phyloP scores from a whole-genome alignment of 2,888 invertebrate species.

The Chrysotoxum bicinctum region DNA sequence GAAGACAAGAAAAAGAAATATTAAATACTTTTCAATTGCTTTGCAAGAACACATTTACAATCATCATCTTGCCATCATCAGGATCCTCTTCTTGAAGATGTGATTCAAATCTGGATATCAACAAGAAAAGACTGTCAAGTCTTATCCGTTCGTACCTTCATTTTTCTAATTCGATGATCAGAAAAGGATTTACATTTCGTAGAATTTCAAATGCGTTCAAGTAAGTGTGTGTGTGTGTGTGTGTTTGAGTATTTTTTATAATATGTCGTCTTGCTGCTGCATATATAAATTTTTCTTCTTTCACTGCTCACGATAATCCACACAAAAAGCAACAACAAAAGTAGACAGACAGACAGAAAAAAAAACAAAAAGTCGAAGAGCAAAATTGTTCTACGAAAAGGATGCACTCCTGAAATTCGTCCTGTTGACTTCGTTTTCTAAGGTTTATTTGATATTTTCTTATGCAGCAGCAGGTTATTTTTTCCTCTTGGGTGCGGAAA shows the following conservation, averaged over 20 bases:
- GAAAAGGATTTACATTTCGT: slow-evolving; percentile 66
- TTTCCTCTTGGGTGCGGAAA: slow-evolving; percentile 3
- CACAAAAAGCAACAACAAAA: background rate
- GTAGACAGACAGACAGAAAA: background rate
- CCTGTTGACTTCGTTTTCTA: slow-evolving; percentile 66
- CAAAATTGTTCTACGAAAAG: background rate
- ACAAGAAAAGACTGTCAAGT: slow-evolving; percentile 66
- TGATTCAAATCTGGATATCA: slow-evolving; percentile 66
- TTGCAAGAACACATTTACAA: slow-evolving; percentile 32
- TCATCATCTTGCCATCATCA: background rate
- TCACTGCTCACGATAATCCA: slow-evolving; percentile 22
- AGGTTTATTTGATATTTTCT: slow-evolving; percentile 60
- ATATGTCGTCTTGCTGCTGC: slow-evolving; percentile 10
- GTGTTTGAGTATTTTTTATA: background rate
- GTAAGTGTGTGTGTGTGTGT: slow-evolving; percentile 22
- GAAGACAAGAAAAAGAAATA: background rate
- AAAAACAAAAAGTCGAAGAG: background rate
- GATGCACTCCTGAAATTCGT: slow-evolving; percentile 52
- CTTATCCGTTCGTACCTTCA: slow-evolving; percentile 60
- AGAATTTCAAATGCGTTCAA: slow-evolving; percentile 56
- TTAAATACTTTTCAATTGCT: slow-evolving; percentile 63
- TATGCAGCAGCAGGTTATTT: slow-evolving; percentile 10
- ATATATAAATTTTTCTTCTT: slow-evolving; percentile 37
- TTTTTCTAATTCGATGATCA: slow-evolving; percentile 70
- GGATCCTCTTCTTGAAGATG: slow-evolving; percentile 16